phyloP scores from a whole-genome alignment of 64 coral and sea anemone species.

The Catalaphyllia jardinei region DNA sequence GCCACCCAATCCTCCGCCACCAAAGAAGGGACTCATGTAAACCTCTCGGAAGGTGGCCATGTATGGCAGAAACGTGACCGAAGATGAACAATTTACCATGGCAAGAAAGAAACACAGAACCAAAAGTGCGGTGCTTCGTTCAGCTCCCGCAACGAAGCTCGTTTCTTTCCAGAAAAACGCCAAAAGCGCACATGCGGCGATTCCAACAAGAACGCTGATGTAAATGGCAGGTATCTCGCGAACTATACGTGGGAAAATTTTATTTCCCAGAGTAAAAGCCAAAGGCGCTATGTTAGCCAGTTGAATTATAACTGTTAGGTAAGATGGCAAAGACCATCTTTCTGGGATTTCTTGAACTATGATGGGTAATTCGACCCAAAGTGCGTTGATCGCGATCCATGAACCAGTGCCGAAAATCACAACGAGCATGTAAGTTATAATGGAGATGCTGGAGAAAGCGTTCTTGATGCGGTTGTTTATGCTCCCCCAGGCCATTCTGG shows the following conservation, averaged over 20 bases:
- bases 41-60: constrained; percentile 78
- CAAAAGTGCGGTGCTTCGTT: constrained; percentile 73
- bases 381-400: constrained; percentile 88
- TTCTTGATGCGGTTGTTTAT: constrained; percentile 50
- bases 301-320: constrained; percentile 92
- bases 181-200: constrained; percentile 59
- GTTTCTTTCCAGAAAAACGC: constrained; percentile 95
- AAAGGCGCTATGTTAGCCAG: constrained; percentile 91
- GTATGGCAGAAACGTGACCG: constrained; percentile 92
- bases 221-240: constrained; percentile 75
- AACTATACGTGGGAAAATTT: constrained; percentile 66
- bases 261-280: constrained; percentile 77
- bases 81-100: constrained; percentile 91
- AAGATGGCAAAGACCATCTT: constrained; percentile 87
- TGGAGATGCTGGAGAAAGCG: constrained; percentile 49
- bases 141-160: constrained; percentile 57
- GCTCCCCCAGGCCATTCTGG: background rate
- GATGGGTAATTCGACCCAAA: constrained; percentile 95
- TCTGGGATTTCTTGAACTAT: constrained; percentile 96
- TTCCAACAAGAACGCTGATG: constrained; percentile 43
- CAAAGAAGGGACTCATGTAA: constrained; percentile 92
- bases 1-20: constrained; percentile 86
- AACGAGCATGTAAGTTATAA: constrained; percentile 78
- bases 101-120: constrained; percentile 77
- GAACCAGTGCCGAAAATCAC: constrained; percentile 85